Percentiles rank a stretch among this genome's conserved stretches.
Evolutionary conservation across 2,113 vertebrate genomes (phyloP).

Genomic region (Catagonus wagneri): DNA sequence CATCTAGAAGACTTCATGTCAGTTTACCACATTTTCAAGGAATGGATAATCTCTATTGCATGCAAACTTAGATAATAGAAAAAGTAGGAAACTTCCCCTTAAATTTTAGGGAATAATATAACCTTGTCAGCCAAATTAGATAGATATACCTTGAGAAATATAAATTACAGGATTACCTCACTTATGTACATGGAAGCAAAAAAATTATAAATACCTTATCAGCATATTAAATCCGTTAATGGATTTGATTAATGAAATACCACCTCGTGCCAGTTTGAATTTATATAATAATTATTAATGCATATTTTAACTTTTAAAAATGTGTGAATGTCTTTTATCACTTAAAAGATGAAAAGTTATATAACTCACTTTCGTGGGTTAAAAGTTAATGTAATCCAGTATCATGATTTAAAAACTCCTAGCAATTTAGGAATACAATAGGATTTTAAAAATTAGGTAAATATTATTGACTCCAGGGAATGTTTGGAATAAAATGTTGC

Average conservation of each 20-base stretch:
- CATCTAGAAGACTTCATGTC: background rate
- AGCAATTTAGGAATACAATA: background rate
- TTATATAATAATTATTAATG: background rate
- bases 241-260: background rate
- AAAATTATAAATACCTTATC: background rate
- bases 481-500: background rate
- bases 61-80: background rate
- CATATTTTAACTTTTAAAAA: background rate
- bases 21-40: background rate
- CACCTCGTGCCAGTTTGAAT: background rate
- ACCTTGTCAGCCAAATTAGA: background rate
- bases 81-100: background rate
- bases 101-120: background rate
- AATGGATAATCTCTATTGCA: background rate
- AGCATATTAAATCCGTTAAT: background rate
- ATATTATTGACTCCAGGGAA: background rate
- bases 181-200: background rate
- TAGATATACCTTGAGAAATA: conserved; percentile 2
- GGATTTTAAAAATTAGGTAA: background rate
- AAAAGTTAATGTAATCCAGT: background rate
- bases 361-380: background rate
- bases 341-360: background rate
- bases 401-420: background rate
- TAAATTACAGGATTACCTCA: conserved; percentile 12
- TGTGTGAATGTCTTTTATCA: background rate